Conservation (phyloP, 1,140 invertebrate species). For the Goniozus legneri region DNA sequence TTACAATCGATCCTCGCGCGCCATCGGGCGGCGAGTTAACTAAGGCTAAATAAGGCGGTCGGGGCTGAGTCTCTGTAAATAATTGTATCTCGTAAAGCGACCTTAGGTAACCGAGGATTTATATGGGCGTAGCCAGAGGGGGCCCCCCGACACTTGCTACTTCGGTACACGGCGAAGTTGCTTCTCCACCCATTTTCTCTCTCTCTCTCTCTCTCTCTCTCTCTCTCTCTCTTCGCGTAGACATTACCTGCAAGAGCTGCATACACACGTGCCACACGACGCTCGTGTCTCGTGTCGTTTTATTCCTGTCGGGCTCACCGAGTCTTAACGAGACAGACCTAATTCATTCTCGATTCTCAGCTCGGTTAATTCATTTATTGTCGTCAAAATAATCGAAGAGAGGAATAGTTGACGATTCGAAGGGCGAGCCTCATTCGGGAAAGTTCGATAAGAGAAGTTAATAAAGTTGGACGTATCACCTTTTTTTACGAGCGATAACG, state of each 20-base stretch:
- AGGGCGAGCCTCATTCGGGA: too few relatives aligned
- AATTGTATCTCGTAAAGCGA: constrained; percentile 44
- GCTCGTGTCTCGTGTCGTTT: too few relatives aligned
- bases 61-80: constrained; percentile 36
- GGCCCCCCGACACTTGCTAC: constrained; percentile 38
- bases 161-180: constrained; percentile 22
- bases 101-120: constrained; percentile 38
- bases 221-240: background rate
- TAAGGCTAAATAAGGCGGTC: constrained; percentile 39
- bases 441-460: too few relatives aligned
- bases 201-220: constrained; percentile 4
- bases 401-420: too few relatives aligned
- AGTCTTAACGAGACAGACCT: too few relatives aligned
- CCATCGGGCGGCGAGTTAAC: constrained; percentile 30
- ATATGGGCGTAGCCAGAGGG: constrained; percentile 43
- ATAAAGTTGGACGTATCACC: too few relatives aligned
- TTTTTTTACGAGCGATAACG: too few relatives aligned
- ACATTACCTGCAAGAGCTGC: background rate
- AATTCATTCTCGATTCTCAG: too few relatives aligned
- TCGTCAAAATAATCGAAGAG: too few relatives aligned
- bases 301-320: too few relatives aligned
- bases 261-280: background rate
- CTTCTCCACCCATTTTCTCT: background rate
- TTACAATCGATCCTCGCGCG: background rate
- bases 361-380: too few relatives aligned